Percentiles rank a stretch among this genome's conserved stretches.
Evolutionary conservation across 64 coral and sea anemone species (phyloP).

Genomic region (Astreopora myriophthalma): DNA sequence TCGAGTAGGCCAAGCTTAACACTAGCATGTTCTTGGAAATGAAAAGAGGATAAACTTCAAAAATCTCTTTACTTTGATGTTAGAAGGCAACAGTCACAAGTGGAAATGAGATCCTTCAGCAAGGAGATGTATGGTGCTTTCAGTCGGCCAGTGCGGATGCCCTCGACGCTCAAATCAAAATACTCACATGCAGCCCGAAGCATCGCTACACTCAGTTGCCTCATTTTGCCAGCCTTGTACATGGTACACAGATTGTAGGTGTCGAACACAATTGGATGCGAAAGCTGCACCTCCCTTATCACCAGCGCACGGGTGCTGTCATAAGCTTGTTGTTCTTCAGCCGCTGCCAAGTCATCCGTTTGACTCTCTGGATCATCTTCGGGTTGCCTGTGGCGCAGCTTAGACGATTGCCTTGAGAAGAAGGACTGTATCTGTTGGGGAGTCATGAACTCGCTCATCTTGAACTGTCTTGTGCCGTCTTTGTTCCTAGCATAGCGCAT

Average conservation of each 20-base stretch:
- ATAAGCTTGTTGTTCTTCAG: slow-evolving; percentile 24
- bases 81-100: not conserved
- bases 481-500: slow-evolving; percentile 16
- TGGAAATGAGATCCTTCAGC: not conserved
- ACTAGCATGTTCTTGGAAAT: too few species aligned
- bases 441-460: not conserved
- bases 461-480: not conserved
- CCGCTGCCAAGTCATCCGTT: not conserved
- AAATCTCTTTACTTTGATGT: not conserved
- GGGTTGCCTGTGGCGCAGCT: not conserved
- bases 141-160: not conserved
- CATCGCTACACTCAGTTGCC: slow-evolving; percentile 38
- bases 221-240: not conserved
- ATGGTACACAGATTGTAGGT: slow-evolving; percentile 43
- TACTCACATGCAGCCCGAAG: slow-evolving; percentile 24
- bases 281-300: not conserved
- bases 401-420: slow-evolving; percentile 25
- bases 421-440: not conserved
- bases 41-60: too few species aligned
- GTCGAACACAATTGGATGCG: slow-evolving; percentile 35
- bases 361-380: not conserved
- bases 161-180: slow-evolving; percentile 20
- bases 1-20: too few species aligned
- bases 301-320: not conserved
- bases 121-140: slow-evolving; percentile 14